Evolutionary conservation across 2,113 vertebrate species (phyloP), one percentile per base, ranked within the genome.

Genomic region (Xiphias gladius): DNA sequence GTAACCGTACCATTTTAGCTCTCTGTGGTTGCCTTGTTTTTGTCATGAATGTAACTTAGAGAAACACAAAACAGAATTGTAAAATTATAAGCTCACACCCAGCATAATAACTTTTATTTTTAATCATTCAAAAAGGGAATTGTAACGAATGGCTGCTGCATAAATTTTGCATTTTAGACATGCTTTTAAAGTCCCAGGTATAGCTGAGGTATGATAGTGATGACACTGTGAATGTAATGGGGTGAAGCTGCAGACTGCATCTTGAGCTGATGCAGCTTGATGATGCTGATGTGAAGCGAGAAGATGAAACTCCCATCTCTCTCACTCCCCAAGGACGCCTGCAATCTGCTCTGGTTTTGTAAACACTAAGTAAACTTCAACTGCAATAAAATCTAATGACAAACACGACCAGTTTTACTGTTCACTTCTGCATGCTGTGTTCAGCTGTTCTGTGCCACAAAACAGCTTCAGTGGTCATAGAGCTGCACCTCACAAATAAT

Each of bases 361-460:
- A 91, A 93, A 93, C 81, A 91, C 89, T 48, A 81, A 80, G 71
- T 81, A 87, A 92, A 93, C 66, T 85, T 93, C 77, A 80, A 88
- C 93, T 95, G 93, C 93, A 95, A 95, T 95, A 95, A 96, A 95
- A 85, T 69, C 20, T 71, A 74, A 82, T 22, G 43, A 85, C 69
- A 86, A 87, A 89, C 90, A 91, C 57, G 13, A 68, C 4, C 48
- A 43, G 64, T 85, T 74, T 85, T 30, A 62, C 74, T 84, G 39
- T 65, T 70, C 39, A 2, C 24, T 4, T 14, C 52, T 41, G 46
- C 62, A 1, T 26, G 58, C 61, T 26, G 41, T 1, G 79, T 61
- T 62, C 22, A 35, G 57, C 39, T 46, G 43, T 8, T 72, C 24
- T 12, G 59, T 26, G 41, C 14, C 46, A 39, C 57, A 62, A 2